Conservation (phyloP, 2,888 invertebrate genomes). For the Nysson spinosus region DNA sequence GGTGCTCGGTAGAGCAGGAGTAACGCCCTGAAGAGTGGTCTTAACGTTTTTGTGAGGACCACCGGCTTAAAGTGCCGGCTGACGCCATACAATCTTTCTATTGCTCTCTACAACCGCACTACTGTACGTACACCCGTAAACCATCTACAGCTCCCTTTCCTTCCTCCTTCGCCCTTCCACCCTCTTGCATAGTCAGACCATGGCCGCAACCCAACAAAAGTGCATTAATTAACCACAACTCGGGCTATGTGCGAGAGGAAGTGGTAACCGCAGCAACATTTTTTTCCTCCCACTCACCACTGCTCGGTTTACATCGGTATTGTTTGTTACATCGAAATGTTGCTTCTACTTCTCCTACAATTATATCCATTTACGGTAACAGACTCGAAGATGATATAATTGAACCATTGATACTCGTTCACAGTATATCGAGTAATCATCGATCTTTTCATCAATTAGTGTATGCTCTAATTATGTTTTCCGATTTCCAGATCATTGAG, state of each 20-base stretch:
- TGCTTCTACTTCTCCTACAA: no score
- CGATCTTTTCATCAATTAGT: no score
- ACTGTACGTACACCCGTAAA: constrained; percentile 10
- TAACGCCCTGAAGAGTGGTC: neutral
- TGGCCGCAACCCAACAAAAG: constrained; percentile 59
- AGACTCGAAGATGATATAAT: no score
- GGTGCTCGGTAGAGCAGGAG: neutral
- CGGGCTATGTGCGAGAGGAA: constrained; percentile 48
- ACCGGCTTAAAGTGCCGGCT: constrained; percentile 1
- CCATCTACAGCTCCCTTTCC: constrained; percentile 2
- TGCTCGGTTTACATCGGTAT: no score
- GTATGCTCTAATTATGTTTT: no score
- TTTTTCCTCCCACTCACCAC: neutral
- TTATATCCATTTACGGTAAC: no score
- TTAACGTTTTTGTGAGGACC: neutral
- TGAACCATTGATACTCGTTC: no score
- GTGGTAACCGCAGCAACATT: constrained; percentile 38
- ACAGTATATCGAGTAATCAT: no score
- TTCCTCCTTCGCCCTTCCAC: constrained; percentile 1
- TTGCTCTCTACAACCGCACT: constrained; percentile 4
- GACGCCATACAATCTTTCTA: constrained; percentile 14
- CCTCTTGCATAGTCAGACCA: constrained; percentile 35
- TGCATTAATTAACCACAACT: constrained; percentile 66
- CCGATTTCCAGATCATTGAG: no score
- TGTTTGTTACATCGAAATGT: no score